phyloP scores from a whole-genome alignment of 2,113 vertebrate genomes.

The Macrotis lagotis region DNA sequence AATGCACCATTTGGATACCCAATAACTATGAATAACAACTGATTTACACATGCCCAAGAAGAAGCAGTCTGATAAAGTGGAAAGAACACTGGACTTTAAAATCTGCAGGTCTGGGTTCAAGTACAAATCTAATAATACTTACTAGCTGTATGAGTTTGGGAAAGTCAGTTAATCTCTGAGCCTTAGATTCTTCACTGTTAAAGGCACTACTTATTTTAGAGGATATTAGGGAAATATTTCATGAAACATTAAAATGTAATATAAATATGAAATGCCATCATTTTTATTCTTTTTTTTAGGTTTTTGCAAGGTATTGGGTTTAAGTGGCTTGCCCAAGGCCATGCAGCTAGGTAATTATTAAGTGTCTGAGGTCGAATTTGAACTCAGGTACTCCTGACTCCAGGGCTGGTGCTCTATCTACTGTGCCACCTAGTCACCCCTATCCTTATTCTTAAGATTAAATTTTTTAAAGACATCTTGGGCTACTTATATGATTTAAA shows the following conservation, averaged over 20 bases:
- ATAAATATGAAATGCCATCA: background rate
- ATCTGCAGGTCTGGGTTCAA: background rate
- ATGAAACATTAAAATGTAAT: background rate
- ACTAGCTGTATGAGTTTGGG: background rate
- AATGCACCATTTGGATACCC: background rate
- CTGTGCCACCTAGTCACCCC: too few species aligned
- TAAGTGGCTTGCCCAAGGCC: too few species aligned
- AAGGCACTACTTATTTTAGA: background rate
- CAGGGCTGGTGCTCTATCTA: too few species aligned
- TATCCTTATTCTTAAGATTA: background rate
- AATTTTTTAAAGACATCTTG: background rate
- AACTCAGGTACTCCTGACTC: too few species aligned
- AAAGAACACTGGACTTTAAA: background rate
- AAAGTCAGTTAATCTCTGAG: background rate
- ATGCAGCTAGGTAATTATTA: too few species aligned
- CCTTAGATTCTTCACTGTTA: background rate
- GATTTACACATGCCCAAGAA: background rate
- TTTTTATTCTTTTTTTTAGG: background rate
- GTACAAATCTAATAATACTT: background rate
- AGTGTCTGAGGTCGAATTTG: too few species aligned
- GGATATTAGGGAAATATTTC: background rate
- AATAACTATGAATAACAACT: constrained; percentile 3
- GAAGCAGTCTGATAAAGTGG: background rate
- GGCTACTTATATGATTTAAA: background rate
- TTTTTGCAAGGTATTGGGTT: too few species aligned